Percentiles rank a stretch among this genome's conserved stretches.
Conservation (phyloP, 1,140 invertebrate species). For the Nasonia longicornis region DNA sequence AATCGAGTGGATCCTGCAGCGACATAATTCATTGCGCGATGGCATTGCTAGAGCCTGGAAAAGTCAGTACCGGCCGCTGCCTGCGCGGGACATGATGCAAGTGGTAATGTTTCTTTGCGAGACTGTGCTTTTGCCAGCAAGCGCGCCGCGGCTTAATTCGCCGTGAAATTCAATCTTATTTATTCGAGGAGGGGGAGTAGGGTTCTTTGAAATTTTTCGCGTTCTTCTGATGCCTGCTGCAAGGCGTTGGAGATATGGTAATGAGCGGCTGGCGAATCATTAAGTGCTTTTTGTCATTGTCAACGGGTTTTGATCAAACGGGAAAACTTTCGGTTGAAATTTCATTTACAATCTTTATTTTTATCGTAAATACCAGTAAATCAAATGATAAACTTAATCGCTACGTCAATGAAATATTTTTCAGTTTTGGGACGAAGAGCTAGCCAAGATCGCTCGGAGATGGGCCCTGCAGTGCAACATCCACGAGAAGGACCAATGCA, state of each 20-base stretch:
- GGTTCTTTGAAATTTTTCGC: background rate
- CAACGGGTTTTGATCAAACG: no score
- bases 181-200: background rate
- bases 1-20: slow-evolving; percentile 54
- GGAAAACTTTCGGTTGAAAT: no score
- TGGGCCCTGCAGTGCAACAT: slow-evolving; percentile 75
- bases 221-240: background rate
- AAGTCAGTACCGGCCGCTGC: slow-evolving; percentile 60
- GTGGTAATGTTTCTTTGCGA: slow-evolving; percentile 61
- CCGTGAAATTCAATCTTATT: background rate
- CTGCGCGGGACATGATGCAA: slow-evolving; percentile 71
- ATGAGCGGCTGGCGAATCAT: background rate
- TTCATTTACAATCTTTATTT: no score
- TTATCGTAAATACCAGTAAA: background rate
- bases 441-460: slow-evolving; percentile 72
- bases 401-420: no score
- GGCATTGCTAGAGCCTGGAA: slow-evolving; percentile 64
- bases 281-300: no score
- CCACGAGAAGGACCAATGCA: slow-evolving; percentile 70
- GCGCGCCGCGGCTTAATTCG: background rate
- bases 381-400: background rate
- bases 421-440: slow-evolving; percentile 72
- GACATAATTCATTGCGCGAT: slow-evolving; percentile 69
- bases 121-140: slow-evolving; percentile 17
- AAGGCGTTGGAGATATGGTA: background rate